These are phyloP conservation scores for Adoxophyes honmai DNA, from an alignment of 1,140 invertebrate species.

Conservation along the genomic window DNA sequence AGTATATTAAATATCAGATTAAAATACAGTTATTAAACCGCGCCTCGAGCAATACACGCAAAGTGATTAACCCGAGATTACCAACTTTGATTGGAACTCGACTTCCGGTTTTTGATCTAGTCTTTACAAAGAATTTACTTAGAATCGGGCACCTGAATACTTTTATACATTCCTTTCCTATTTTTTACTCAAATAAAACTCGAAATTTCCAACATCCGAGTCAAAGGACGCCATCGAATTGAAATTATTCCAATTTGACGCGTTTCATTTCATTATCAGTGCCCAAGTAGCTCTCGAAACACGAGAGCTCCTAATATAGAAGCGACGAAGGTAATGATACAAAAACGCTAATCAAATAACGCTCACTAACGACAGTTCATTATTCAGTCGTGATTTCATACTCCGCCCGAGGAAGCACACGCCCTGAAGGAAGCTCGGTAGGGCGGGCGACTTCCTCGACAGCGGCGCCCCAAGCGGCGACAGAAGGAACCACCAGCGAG, in stretches of 20 bases:
- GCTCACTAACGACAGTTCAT: slow-evolving; percentile 17
- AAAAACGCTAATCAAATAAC: slow-evolving; percentile 9
- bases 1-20: slow-evolving; percentile 15
- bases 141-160: too few relatives aligned
- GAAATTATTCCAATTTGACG: too few relatives aligned
- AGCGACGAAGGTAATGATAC: slow-evolving; percentile 12
- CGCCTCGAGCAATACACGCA: not conserved
- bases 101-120: not conserved
- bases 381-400: slow-evolving; percentile 32
- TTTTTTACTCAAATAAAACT: too few relatives aligned
- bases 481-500: slow-evolving; percentile 33
- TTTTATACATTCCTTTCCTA: too few relatives aligned
- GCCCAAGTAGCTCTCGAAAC: not conserved
- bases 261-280: not conserved
- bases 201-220: too few relatives aligned
- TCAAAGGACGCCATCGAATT: too few relatives aligned
- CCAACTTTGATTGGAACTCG: not conserved
- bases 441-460: slow-evolving; percentile 64
- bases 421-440: slow-evolving; percentile 72
- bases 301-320: not conserved
- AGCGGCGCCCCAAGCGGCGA: slow-evolving; percentile 50
- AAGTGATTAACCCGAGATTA: slow-evolving; percentile 1
- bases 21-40: not conserved
- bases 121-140: not conserved
- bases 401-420: slow-evolving; percentile 62